Evolutionary conservation across 1,140 invertebrate genomes (phyloP).

Genomic region (Brachionus angularis): DNA sequence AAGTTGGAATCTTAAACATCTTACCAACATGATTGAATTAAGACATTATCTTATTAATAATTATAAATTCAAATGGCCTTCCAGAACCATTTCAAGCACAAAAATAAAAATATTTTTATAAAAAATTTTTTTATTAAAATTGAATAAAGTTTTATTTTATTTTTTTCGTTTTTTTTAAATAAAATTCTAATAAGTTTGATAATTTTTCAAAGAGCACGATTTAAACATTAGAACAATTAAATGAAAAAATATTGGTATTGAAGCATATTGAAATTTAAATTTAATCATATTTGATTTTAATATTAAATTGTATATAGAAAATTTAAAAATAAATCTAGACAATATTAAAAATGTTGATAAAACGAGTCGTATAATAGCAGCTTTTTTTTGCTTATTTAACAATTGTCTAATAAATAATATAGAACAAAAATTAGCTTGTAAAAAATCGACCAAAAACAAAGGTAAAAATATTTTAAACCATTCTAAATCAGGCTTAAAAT

Average conservation of each 20-base stretch:
- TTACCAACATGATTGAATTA: background rate
- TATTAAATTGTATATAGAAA: background rate
- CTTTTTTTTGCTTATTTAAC: background rate
- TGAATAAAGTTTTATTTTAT: background rate
- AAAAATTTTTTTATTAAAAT: background rate
- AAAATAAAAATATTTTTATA: no score
- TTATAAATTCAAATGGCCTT: background rate
- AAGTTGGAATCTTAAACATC: conserved; percentile 44
- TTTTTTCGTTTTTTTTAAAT: no score
- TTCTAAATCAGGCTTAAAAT: background rate
- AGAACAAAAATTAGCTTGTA: conserved; percentile 32
- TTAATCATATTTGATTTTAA: background rate
- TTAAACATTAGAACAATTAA: conserved; percentile 36
- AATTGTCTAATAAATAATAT: conserved; percentile 36
- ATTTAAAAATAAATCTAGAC: conserved; percentile 15
- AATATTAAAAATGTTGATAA: background rate
- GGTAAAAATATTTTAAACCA: conserved; percentile 41
- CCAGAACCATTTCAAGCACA: no score
- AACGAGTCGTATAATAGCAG: background rate
- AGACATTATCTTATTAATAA: background rate
- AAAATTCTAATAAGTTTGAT: background rate
- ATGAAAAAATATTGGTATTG: conserved; percentile 36
- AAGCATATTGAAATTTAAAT: conserved; percentile 16
- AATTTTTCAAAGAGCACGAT: conserved; percentile 25
- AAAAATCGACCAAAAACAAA: conserved; percentile 31